These are phyloP conservation scores for Calephelis nemesis DNA, from an alignment of 1,140 invertebrate species.

Conservation along the genomic window DNA sequence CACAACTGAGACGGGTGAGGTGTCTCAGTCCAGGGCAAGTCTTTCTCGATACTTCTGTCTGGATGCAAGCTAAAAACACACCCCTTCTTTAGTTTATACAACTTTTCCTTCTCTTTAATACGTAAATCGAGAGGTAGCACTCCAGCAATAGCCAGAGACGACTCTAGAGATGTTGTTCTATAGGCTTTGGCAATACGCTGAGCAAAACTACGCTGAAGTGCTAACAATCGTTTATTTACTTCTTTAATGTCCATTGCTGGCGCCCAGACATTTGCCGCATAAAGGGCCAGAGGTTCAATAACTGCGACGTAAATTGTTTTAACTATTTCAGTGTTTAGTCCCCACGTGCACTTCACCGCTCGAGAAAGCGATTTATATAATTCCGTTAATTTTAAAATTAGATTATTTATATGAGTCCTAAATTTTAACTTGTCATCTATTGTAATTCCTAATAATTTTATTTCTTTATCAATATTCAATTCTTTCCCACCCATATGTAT, in stretches of 20 bases:
- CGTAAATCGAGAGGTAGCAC: conserved; percentile 10
- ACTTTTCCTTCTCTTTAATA: conserved; percentile 1
- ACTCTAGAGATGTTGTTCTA: background rate
- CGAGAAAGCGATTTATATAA: background rate
- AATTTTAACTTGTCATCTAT: conserved; percentile 2
- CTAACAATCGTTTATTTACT: background rate
- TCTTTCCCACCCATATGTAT: background rate
- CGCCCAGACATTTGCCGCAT: conserved; percentile 20
- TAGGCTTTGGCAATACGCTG: conserved; percentile 10
- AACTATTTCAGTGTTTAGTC: conserved; percentile 11
- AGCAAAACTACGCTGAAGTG: conserved; percentile 14
- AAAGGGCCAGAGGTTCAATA: conserved; percentile 2
- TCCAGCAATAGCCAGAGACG: background rate
- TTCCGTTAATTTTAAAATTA: background rate
- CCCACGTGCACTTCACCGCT: conserved; percentile 1
- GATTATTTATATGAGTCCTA: background rate
- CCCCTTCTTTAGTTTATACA: conserved; percentile 16
- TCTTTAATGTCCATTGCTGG: background rate
- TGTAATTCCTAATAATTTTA: background rate
- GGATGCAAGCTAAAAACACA: background rate
- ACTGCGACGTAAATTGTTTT: background rate
- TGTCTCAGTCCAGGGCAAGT: background rate
- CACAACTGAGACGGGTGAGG: background rate
- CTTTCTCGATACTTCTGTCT: background rate
- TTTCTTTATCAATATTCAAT: background rate